These are phyloP conservation scores for Lanius collurio DNA, from an alignment of 2,113 vertebrate genomes.

Conservation along the genomic window DNA sequence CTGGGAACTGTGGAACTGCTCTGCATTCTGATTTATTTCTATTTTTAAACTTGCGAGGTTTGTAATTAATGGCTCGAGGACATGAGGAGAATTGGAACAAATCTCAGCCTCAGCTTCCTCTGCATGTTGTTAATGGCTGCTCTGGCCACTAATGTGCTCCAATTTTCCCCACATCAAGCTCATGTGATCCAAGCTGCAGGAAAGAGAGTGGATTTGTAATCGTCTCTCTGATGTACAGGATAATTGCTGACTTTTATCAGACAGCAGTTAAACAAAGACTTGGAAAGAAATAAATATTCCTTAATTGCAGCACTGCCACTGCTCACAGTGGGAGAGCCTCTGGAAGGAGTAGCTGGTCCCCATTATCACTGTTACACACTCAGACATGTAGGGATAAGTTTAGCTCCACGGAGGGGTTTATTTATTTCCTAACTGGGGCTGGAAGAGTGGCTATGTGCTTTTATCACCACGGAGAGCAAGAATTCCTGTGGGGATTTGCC, in stretches of 20 bases:
- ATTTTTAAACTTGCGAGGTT: constrained; percentile 3
- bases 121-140: constrained; percentile 56
- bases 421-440: not conserved
- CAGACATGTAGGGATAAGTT: not conserved
- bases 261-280: constrained; percentile 68
- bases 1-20: not conserved
- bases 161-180: constrained; percentile 61
- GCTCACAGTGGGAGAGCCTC: constrained; percentile 33
- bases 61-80: constrained; percentile 47
- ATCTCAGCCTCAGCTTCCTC: constrained; percentile 54
- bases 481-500: not conserved
- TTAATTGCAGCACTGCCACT: constrained; percentile 56
- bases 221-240: constrained; percentile 53
- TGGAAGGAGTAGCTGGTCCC: constrained; percentile 21
- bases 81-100: constrained; percentile 44
- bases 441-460: not conserved
- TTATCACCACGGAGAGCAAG: not conserved
- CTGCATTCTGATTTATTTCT: constrained; percentile 22
- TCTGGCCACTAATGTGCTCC: constrained; percentile 60
- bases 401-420: not conserved
- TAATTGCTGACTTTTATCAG: constrained; percentile 71
- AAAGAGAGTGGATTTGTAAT: constrained; percentile 67
- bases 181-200: constrained; percentile 60
- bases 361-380: not conserved
- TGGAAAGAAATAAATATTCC: constrained; percentile 55